Percentiles rank a stretch among this genome's conserved stretches.
phyloP scores from a whole-genome alignment of 2,113 vertebrate genomes.

The Rhipidura dahli region DNA sequence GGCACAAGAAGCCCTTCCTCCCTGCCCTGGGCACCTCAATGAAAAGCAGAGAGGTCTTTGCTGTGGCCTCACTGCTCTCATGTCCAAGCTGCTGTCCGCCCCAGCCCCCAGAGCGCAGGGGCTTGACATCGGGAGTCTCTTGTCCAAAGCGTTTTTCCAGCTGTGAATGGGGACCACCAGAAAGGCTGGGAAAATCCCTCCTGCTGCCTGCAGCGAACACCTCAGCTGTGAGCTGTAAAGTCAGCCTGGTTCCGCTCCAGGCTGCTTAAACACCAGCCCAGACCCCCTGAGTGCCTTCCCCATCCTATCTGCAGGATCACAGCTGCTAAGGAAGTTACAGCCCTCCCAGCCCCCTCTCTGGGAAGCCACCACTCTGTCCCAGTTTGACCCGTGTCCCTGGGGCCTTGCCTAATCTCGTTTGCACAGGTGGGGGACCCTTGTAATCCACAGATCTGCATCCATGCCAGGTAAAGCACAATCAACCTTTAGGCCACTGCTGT shows the following conservation, averaged over 20 bases:
- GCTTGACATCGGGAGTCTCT: rapidly evolving
- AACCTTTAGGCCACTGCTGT: not conserved
- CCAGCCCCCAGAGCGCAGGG: not conserved
- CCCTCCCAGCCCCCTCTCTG: not conserved
- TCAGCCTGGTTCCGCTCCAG: not conserved
- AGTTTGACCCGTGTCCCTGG: not conserved
- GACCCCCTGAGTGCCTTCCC: not conserved
- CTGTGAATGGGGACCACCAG: not conserved
- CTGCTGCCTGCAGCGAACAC: not conserved
- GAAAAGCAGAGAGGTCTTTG: not conserved
- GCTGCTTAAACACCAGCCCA: not conserved
- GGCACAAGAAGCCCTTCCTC: not conserved
- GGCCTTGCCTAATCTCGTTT: not conserved
- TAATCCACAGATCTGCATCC: not conserved
- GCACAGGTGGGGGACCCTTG: not conserved
- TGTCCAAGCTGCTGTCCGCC: rapidly evolving
- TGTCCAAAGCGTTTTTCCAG: not conserved
- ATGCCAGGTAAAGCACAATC: not conserved
- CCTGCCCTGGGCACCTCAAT: not conserved
- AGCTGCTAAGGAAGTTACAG: constrained; percentile 40
- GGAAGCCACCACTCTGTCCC: constrained; percentile 25
- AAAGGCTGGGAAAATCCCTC: constrained; percentile 36
- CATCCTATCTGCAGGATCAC: not conserved
- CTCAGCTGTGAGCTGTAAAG: not conserved
- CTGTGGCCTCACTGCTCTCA: rapidly evolving